phyloP scores from a whole-genome alignment of 2,113 vertebrate genomes.

The Malurus cyaneus region DNA sequence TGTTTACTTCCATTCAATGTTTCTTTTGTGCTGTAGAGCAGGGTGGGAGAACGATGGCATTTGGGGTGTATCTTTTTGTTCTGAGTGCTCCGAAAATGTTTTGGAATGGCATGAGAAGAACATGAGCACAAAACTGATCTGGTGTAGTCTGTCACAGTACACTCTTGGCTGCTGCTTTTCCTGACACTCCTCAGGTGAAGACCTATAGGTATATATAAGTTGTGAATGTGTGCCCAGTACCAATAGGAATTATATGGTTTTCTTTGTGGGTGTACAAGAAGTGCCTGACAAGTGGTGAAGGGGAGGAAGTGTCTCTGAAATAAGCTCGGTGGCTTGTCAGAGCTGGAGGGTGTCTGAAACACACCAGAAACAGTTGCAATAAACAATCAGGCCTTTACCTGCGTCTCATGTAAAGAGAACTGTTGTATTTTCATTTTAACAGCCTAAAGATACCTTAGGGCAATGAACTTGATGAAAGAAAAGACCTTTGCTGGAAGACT shows the following conservation, averaged over 20 bases:
- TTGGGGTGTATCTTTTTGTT: not conserved
- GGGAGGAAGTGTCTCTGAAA: not conserved
- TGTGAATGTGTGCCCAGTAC: not conserved
- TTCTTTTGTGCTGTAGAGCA: not conserved
- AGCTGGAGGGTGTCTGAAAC: not conserved
- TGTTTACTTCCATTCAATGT: not conserved
- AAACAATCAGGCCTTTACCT: not conserved
- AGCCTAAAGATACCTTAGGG: not conserved
- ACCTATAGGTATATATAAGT: accelerated
- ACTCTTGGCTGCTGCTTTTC: not conserved
- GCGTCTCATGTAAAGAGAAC: not conserved
- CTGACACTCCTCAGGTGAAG: not conserved
- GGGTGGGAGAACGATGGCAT: not conserved
- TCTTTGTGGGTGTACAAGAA: not conserved
- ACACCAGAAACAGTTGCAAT: not conserved
- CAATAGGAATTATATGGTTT: not conserved
- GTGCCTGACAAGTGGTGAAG: not conserved
- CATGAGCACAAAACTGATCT: not conserved
- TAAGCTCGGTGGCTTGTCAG: not conserved
- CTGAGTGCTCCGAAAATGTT: not conserved
- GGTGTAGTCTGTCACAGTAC: not conserved
- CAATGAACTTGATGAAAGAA: not conserved
- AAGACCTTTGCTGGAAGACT: not conserved
- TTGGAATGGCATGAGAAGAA: not conserved
- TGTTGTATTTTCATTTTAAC: not conserved